A percentile compares a stretch with the other conserved stretches of the same genome.
These are phyloP conservation scores for Electrophaes corylata DNA, from an alignment of 2,888 invertebrate species.

Conservation along the genomic window DNA sequence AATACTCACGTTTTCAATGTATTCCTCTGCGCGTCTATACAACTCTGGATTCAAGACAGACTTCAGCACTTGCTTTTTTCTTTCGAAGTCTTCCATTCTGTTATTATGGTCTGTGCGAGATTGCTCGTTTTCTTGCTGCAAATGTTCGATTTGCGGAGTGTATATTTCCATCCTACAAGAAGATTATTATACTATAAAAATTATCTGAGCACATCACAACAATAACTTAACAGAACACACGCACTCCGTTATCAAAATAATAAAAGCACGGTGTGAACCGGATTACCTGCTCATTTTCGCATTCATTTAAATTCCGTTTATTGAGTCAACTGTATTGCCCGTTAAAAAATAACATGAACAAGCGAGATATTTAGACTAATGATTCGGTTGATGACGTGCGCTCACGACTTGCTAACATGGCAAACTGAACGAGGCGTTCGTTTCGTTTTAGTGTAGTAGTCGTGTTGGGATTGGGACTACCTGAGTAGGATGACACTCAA, in stretches of 20 bases:
- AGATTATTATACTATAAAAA: not conserved
- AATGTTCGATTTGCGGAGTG: constrained; percentile 46
- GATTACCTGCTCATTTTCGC: not conserved
- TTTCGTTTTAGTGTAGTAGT: not conserved
- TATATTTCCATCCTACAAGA: constrained; percentile 51
- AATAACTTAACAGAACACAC: not conserved
- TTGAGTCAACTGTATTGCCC: not conserved
- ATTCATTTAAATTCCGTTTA: not conserved
- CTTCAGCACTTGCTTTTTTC: constrained; percentile 2
- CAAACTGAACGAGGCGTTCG: constrained; percentile 3
- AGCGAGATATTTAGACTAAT: not conserved
- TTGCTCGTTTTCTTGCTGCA: constrained; percentile 52
- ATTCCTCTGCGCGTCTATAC: constrained; percentile 8
- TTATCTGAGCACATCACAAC: not conserved
- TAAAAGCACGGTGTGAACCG: not conserved
- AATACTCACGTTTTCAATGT: constrained; percentile 26
- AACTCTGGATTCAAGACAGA: constrained; percentile 13
- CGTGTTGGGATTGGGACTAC: not conserved
- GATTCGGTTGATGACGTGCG: not conserved
- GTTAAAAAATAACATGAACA: not conserved
- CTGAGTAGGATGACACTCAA: constrained; percentile 1
- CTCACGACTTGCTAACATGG: not conserved
- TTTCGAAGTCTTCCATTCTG: constrained; percentile 48
- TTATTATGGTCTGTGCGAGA: constrained; percentile 45
- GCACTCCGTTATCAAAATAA: not conserved